These are phyloP conservation scores for Bilobella aurantiaca DNA, from an alignment of 1,140 invertebrate species.

Conservation along the genomic window DNA sequence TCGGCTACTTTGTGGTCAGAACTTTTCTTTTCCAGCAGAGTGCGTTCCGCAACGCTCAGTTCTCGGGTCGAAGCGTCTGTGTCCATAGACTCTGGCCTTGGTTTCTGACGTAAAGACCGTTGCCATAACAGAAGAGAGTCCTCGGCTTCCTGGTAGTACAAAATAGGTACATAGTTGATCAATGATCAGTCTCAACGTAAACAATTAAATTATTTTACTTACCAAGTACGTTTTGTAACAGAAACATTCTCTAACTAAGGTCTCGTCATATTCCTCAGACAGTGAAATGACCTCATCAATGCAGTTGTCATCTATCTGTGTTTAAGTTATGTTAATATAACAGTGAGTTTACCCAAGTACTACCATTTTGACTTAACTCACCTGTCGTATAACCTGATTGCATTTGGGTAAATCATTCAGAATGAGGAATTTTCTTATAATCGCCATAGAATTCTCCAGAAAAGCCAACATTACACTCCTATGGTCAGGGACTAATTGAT, in stretches of 20 bases:
- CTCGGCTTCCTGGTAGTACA: slow-evolving; percentile 22
- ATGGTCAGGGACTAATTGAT: slow-evolving; percentile 14
- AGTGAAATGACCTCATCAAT: slow-evolving; percentile 3
- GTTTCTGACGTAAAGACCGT: slow-evolving; percentile 13
- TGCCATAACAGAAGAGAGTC: slow-evolving; percentile 17
- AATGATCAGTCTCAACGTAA: background rate
- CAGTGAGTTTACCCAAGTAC: background rate
- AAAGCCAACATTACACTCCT: slow-evolving; percentile 19
- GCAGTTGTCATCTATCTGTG: slow-evolving; percentile 5
- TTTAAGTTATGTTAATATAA: background rate
- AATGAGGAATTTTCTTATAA: slow-evolving; percentile 24
- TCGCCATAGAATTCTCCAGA: slow-evolving; percentile 13
- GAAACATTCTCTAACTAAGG: slow-evolving; percentile 17
- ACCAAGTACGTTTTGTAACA: slow-evolving; percentile 26
- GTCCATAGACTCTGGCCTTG: background rate
- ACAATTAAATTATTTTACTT: slow-evolving; percentile 2
- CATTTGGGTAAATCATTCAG: slow-evolving; percentile 19
- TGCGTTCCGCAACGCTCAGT: slow-evolving; percentile 11
- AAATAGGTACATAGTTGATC: background rate
- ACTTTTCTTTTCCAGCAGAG: slow-evolving; percentile 19
- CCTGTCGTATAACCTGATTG: slow-evolving; percentile 5
- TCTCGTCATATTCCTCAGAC: slow-evolving; percentile 12
- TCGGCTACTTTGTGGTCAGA: slow-evolving; percentile 13
- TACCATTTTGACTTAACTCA: background rate
- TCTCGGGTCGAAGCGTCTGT: background rate